Conservation (phyloP, 2,888 invertebrate genomes). For the Nowickia ferox region DNA sequence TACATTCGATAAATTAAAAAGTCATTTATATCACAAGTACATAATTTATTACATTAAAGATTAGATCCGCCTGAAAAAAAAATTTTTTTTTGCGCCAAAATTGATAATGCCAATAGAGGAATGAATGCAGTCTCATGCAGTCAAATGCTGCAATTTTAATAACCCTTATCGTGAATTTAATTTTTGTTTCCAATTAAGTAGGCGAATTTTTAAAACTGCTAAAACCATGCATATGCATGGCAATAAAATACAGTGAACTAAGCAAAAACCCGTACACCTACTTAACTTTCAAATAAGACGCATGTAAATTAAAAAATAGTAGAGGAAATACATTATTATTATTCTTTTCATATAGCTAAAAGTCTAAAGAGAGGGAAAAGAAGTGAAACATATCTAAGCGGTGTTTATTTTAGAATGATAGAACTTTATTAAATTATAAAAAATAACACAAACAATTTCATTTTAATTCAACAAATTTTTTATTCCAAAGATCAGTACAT, state of each 20-base stretch:
- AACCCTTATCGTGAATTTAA: not conserved
- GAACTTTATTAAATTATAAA: too few relatives aligned
- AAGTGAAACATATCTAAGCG: too few relatives aligned
- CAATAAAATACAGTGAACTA: not conserved
- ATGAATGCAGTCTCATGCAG: not conserved
- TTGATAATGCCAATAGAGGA: not conserved
- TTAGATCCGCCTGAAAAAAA: not conserved
- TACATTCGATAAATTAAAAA: constrained; percentile 27
- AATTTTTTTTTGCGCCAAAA: not conserved
- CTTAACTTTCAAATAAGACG: not conserved
- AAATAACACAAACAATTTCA: too few relatives aligned
- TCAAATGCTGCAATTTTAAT: not conserved
- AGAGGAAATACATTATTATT: too few relatives aligned
- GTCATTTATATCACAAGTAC: constrained; percentile 14
- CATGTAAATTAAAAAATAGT: not conserved
- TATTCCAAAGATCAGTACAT: too few relatives aligned
- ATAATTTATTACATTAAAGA: constrained; percentile 45
- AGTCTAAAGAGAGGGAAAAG: too few relatives aligned
- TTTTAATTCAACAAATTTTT: too few relatives aligned
- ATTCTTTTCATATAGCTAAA: too few relatives aligned
- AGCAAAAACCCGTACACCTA: not conserved
- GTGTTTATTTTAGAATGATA: too few relatives aligned
- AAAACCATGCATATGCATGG: not conserved
- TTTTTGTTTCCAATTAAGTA: constrained; percentile 12
- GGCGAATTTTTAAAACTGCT: not conserved